phyloP scores from a whole-genome alignment of 2,888 invertebrate genomes.

The Leucophenga montana region DNA sequence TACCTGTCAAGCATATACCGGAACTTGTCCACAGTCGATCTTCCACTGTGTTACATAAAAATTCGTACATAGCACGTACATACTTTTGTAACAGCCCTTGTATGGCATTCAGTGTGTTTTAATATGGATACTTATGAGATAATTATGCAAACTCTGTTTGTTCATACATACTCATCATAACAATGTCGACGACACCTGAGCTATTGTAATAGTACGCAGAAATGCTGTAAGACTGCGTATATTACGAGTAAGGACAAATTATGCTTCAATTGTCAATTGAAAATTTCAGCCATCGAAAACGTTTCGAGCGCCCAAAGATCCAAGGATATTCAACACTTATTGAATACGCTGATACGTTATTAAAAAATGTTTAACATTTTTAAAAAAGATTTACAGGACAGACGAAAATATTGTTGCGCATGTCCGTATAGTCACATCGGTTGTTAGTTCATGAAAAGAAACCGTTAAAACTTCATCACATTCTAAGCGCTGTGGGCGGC shows the following conservation, averaged over 20 bases:
- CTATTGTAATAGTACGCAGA: neutral
- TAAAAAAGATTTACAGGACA: too few relatives aligned
- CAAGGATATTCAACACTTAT: slow-evolving; percentile 7
- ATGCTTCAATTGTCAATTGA: slow-evolving; percentile 3
- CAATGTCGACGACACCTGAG: neutral
- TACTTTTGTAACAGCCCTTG: too few relatives aligned
- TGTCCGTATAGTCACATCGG: neutral
- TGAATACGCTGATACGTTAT: neutral
- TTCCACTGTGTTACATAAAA: too few relatives aligned
- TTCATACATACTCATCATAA: neutral
- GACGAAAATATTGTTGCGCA: slow-evolving; percentile 15
- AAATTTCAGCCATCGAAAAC: neutral
- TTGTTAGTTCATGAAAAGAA: slow-evolving; percentile 4
- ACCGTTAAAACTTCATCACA: neutral
- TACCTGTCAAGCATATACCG: too few relatives aligned
- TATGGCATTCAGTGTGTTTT: neutral
- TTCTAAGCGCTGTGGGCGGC: neutral
- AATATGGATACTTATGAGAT: neutral
- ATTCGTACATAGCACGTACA: too few relatives aligned
- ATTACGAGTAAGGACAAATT: too few relatives aligned
- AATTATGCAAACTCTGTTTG: neutral
- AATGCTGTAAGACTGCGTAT: too few relatives aligned
- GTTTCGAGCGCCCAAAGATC: neutral
- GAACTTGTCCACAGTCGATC: too few relatives aligned
- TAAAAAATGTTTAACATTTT: neutral